Percentiles rank a stretch among this genome's conserved stretches.
These are phyloP conservation scores for Peromyscus attwateri DNA, from an alignment of 2,797 vertebrate species.

Conservation along the genomic window DNA sequence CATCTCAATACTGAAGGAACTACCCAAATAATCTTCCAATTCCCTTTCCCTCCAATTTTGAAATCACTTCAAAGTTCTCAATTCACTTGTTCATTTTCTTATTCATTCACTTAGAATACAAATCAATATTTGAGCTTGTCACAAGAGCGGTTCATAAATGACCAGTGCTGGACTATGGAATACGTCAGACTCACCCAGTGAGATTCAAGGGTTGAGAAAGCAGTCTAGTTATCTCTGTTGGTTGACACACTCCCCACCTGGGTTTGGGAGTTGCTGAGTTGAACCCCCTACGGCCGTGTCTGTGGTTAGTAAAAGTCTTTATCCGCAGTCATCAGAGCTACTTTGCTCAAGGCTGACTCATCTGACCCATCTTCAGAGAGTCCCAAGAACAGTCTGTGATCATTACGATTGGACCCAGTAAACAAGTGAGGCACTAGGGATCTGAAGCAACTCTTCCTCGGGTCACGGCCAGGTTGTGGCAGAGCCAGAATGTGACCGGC, in stretches of 20 bases:
- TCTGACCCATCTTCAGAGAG: background rate
- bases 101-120: background rate
- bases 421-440: slow-evolving; percentile 7
- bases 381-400: background rate
- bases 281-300: background rate
- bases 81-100: slow-evolving; percentile 3
- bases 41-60: slow-evolving; percentile 18
- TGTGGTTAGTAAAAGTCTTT: background rate
- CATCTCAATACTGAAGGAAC: background rate
- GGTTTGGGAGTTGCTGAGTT: background rate
- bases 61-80: slow-evolving; percentile 12
- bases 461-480: background rate
- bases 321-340: background rate
- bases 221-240: background rate
- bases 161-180: background rate
- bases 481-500: background rate
- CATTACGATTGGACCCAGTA: background rate
- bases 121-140: slow-evolving; percentile 13
- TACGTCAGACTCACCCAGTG: background rate
- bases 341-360: slow-evolving; percentile 1
- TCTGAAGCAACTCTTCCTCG: background rate
- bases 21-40: background rate
- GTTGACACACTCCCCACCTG: background rate
- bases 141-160: background rate
- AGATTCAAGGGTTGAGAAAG: background rate